Percentiles rank a stretch among this genome's conserved stretches.
These are phyloP conservation scores for Agonopterix arenella DNA, from an alignment of 2,888 invertebrate genomes.

Conservation along the genomic window DNA sequence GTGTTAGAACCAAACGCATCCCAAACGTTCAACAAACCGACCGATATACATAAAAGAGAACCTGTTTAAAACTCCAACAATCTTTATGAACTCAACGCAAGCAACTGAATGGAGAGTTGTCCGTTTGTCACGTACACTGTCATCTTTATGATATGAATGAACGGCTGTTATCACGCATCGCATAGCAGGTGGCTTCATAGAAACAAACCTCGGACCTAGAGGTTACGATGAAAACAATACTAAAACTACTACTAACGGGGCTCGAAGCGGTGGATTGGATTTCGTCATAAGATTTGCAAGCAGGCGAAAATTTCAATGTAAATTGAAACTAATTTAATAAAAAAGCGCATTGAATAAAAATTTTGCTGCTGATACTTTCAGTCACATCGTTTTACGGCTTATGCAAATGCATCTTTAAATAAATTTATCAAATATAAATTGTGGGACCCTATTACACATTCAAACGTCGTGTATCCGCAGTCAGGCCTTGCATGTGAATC, in stretches of 20 bases:
- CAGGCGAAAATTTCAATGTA: too few species aligned
- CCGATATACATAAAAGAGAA: too few species aligned
- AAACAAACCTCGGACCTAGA: conserved; percentile 11
- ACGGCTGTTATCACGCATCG: conserved; percentile 49
- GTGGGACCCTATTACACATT: conserved; percentile 72
- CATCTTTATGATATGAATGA: conserved; percentile 63
- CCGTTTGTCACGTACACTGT: conserved; percentile 40
- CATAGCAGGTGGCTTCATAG: conserved; percentile 49
- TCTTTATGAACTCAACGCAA: neutral
- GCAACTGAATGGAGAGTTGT: conserved; percentile 19
- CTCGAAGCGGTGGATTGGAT: conserved; percentile 2
- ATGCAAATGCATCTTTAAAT: conserved; percentile 68
- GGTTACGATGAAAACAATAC: conserved; percentile 11
- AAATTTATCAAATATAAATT: conserved; percentile 74
- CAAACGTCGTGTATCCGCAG: conserved; percentile 67
- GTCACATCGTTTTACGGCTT: conserved; percentile 56
- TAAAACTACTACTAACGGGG: conserved; percentile 13
- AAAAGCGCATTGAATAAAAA: too few species aligned
- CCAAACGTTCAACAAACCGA: too few species aligned
- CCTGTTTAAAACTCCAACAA: neutral
- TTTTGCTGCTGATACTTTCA: conserved; percentile 36
- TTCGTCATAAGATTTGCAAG: neutral
- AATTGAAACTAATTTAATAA: too few species aligned
- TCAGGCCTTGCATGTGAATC: conserved; percentile 61
- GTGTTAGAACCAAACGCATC: too few species aligned